These are phyloP conservation scores for Ooceraea biroi DNA, from an alignment of 1,140 invertebrate genomes.

Conservation along the genomic window DNA sequence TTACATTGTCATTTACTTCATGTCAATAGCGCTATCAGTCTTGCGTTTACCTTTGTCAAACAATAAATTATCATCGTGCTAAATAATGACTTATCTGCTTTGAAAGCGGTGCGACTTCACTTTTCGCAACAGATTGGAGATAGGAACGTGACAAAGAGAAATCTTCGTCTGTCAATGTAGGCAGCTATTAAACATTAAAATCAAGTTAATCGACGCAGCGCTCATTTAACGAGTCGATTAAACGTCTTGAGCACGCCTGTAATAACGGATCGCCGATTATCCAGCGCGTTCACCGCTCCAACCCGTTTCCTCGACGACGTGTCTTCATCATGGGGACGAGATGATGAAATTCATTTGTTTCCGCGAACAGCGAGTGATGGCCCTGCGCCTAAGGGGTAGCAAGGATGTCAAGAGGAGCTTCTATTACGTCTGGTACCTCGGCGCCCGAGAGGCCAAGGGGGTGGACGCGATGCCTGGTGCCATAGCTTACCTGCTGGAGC, in stretches of 20 bases:
- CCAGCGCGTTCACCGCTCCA: conserved; percentile 31
- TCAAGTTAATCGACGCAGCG: conserved; percentile 6
- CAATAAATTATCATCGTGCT: neutral
- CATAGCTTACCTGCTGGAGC: conserved; percentile 93
- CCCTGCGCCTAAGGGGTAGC: conserved; percentile 88
- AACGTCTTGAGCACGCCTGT: conserved; percentile 18
- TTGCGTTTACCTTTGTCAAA: neutral
- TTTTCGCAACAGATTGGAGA: neutral
- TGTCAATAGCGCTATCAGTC: neutral
- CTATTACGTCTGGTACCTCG: conserved; percentile 99
- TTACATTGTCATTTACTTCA: neutral
- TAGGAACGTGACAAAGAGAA: neutral
- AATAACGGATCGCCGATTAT: conserved; percentile 37
- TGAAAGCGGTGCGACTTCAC: neutral
- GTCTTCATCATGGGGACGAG: neutral
- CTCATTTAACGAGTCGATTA: conserved; percentile 46
- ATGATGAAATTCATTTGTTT: conserved; percentile 54
- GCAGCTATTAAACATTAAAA: neutral
- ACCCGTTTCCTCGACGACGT: conserved; percentile 37
- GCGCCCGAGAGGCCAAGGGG: conserved; percentile 97
- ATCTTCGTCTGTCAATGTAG: neutral
- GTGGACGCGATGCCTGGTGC: conserved; percentile 91
- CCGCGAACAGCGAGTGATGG: conserved; percentile 82
- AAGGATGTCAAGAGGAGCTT: conserved; percentile 97
- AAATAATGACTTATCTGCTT: neutral